Percentiles rank a stretch among this genome's conserved stretches.
These are phyloP conservation scores for Hypomecis atomaria DNA, from an alignment of 2,888 invertebrate genomes.

Conservation along the genomic window DNA sequence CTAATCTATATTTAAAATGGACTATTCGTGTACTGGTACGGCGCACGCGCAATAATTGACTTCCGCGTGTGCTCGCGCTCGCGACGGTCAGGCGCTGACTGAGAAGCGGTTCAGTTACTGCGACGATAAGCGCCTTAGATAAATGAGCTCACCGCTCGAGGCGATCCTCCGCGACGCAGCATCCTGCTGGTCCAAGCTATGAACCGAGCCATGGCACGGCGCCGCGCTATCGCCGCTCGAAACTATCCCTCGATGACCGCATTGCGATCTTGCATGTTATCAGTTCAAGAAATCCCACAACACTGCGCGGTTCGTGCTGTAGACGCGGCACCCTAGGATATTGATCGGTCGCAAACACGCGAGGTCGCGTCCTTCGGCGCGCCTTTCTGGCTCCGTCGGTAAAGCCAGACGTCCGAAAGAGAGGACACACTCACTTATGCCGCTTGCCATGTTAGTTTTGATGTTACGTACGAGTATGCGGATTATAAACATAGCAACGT, in stretches of 20 bases:
- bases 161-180: slow-evolving; percentile 78
- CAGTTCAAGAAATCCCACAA: slow-evolving; percentile 68
- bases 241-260: slow-evolving; percentile 36
- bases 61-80: slow-evolving; percentile 83
- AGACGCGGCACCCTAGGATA: slow-evolving; percentile 68
- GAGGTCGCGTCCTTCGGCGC: slow-evolving; percentile 84
- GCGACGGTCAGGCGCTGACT: slow-evolving; percentile 79
- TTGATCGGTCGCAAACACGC: slow-evolving; percentile 76
- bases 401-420: slow-evolving; percentile 34
- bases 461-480: not conserved
- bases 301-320: slow-evolving; percentile 70
- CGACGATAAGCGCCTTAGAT: slow-evolving; percentile 76
- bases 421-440: slow-evolving; percentile 20
- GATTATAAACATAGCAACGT: not conserved
- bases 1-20: slow-evolving; percentile 78
- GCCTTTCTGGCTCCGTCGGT: slow-evolving; percentile 70
- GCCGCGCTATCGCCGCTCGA: slow-evolving; percentile 34
- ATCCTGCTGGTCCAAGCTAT: slow-evolving; percentile 77
- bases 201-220: slow-evolving; percentile 65
- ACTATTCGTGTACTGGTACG: slow-evolving; percentile 82
- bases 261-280: slow-evolving; percentile 63
- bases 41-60: slow-evolving; percentile 81
- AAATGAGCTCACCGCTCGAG: slow-evolving; percentile 81
- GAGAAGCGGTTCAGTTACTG: slow-evolving; percentile 70
- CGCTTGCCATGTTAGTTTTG: not conserved